A percentile compares a stretch with the other conserved stretches of the same genome.
Evolutionary conservation across 1,140 invertebrate genomes (phyloP).

Genomic region (Ceratina japonica): DNA sequence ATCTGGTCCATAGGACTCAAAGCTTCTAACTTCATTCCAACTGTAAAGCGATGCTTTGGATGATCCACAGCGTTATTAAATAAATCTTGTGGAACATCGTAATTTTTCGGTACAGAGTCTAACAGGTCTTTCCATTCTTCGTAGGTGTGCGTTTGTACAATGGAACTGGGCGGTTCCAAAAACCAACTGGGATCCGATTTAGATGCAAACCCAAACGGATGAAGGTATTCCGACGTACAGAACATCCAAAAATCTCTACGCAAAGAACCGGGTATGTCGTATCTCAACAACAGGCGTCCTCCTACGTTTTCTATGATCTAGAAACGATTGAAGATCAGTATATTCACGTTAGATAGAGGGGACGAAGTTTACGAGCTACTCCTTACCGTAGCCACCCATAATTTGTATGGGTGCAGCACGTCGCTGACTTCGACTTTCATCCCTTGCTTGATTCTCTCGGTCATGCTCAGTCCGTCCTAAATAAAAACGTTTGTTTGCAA

Average conservation of each 20-base stretch:
- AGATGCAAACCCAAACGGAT: slow-evolving; percentile 78
- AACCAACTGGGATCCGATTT: slow-evolving; percentile 74
- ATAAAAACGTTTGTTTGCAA: background rate
- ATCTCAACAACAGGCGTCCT: slow-evolving; percentile 84
- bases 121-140: slow-evolving; percentile 81
- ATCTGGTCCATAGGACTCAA: slow-evolving; percentile 80
- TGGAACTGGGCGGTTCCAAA: slow-evolving; percentile 74
- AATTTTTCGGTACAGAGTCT: slow-evolving; percentile 78
- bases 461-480: slow-evolving; percentile 83
- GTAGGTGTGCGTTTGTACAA: slow-evolving; percentile 72
- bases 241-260: slow-evolving; percentile 86
- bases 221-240: slow-evolving; percentile 82
- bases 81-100: slow-evolving; percentile 66
- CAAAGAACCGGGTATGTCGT: slow-evolving; percentile 81
- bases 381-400: slow-evolving; percentile 86
- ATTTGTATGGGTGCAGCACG: slow-evolving; percentile 82
- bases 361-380: background rate
- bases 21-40: slow-evolving; percentile 84
- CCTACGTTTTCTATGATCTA: slow-evolving; percentile 87
- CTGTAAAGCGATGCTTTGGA: slow-evolving; percentile 80
- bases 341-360: slow-evolving; percentile 20
- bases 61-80: slow-evolving; percentile 69
- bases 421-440: slow-evolving; percentile 88
- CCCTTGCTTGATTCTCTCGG: slow-evolving; percentile 85
- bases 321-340: slow-evolving; percentile 48